Percentiles rank a stretch among this genome's conserved stretches.
Evolutionary conservation across 1,140 invertebrate genomes (phyloP).

Genomic region (Tachypleus tridentatus): DNA sequence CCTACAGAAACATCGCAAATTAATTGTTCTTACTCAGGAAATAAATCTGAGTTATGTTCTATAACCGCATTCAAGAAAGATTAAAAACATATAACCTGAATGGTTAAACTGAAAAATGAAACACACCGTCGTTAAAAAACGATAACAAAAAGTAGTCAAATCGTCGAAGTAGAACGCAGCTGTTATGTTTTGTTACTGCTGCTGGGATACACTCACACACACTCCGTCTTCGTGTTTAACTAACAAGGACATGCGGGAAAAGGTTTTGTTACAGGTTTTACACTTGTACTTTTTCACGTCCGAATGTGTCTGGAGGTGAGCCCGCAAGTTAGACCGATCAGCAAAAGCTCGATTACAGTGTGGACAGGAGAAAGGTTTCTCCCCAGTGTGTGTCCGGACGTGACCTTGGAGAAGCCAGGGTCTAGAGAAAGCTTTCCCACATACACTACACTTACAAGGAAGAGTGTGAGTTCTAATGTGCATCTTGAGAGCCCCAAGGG

Average conservation of each 20-base stretch:
- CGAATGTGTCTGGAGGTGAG: constrained; percentile 93
- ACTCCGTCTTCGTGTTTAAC: constrained; percentile 87
- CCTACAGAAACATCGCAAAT: no score
- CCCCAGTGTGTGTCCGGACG: constrained; percentile 86
- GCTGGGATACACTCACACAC: constrained; percentile 42
- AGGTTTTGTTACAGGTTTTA: constrained; percentile 80
- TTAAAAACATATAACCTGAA: no score
- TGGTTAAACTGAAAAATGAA: no score
- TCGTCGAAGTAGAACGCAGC: no score
- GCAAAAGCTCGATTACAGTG: constrained; percentile 93
- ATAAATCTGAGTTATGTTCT: no score
- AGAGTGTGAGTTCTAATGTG: constrained; percentile 96
- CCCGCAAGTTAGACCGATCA: constrained; percentile 87
- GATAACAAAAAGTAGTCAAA: no score
- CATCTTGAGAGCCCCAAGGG: constrained; percentile 93
- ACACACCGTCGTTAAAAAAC: no score
- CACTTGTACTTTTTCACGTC: constrained; percentile 97
- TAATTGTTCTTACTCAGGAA: no score
- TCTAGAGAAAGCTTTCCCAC: constrained; percentile 92
- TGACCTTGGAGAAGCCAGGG: constrained; percentile 91
- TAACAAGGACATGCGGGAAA: constrained; percentile 89
- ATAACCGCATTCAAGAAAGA: no score
- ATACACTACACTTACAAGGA: constrained; percentile 91
- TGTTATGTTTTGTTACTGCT: no score
- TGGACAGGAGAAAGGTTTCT: constrained; percentile 92